phyloP scores from a whole-genome alignment of 2,888 invertebrate species.

The Troglohyphantes excavatus region DNA sequence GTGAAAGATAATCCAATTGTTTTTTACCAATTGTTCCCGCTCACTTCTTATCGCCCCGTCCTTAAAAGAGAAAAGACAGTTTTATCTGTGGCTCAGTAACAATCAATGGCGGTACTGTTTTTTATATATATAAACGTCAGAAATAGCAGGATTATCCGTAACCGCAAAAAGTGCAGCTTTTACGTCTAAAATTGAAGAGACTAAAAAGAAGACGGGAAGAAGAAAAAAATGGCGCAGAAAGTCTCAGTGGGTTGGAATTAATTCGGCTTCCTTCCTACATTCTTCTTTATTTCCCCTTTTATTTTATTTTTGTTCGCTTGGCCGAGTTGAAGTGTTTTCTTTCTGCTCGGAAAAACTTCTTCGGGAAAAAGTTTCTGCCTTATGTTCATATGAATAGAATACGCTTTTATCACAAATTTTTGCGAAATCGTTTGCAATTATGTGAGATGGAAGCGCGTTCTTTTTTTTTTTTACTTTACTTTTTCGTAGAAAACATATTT shows the following conservation, averaged over 20 bases:
- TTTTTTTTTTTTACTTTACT: no score
- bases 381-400: conserved; percentile 31
- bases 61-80: background rate
- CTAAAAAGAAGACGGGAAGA: background rate
- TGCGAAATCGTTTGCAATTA: conserved; percentile 12
- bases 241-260: conserved; percentile 35
- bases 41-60: background rate
- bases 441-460: background rate
- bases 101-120: conserved; percentile 20
- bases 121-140: conserved; percentile 7
- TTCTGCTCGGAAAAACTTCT: conserved; percentile 35
- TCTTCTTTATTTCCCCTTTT: background rate
- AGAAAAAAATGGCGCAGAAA: conserved; percentile 16
- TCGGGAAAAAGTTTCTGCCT: background rate
- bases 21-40: background rate
- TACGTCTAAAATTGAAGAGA: conserved; percentile 35
- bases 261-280: conserved; percentile 23
- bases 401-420: conserved; percentile 26
- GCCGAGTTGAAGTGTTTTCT: conserved; percentile 51
- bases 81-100: background rate
- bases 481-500: background rate
- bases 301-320: conserved; percentile 24
- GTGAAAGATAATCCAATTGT: background rate
- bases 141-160: conserved; percentile 35
- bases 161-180: conserved; percentile 28